Base-by-base conservation (phyloP, 2,797 vertebrate genomes). In the Pangasius macronema region DNA sequence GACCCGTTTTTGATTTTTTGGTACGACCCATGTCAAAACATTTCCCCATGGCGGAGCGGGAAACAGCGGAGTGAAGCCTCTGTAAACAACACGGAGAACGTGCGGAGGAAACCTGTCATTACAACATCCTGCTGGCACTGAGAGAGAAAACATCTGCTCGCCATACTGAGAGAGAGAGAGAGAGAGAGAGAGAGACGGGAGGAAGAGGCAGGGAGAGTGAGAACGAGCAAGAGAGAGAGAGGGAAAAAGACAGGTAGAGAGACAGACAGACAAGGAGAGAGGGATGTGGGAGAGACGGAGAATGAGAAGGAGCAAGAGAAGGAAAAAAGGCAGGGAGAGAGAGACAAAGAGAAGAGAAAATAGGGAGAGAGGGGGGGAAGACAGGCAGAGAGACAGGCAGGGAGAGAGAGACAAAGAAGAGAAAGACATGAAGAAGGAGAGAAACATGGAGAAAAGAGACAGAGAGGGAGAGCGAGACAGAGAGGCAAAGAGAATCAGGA, bases 41-140 rank as follows among this genome's bases (percentile, higher is more conserved):
- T 76, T 82, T 87, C 89, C 80, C 67, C 85, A 87, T 91, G 91
- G 88, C 91, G 65, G 87, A 92, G 92, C 89, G 79, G 89, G 92
- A 93, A 82, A 67, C 59, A 82, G 88, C 92, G 82, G 87, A 92
- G 92, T 90, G 81, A 89, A 92, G 61, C 77, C 87, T 93, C 91
- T 92, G 89, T 92, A 89, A 88, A 90, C 91, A 92, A 68, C 76
- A 72, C 75, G 11, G 36, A 83, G 89, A 79, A 86, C 82, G 82
- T 88, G 85, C 75, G 59, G 85, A 57, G 84, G 87, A 88, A 89
- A 86, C 85, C 83, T 90, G 87, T 92, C 93, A 90, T 92, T 93
- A 93, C 91, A 92, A 92, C 93, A 93, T 94, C 93, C 92, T 93
- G 91, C 92, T 94, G 93, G 93, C 94, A 92, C 87, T 53, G 4